Conservation (phyloP, 2,888 invertebrate genomes). For the Zootermopsis nevadensis region DNA sequence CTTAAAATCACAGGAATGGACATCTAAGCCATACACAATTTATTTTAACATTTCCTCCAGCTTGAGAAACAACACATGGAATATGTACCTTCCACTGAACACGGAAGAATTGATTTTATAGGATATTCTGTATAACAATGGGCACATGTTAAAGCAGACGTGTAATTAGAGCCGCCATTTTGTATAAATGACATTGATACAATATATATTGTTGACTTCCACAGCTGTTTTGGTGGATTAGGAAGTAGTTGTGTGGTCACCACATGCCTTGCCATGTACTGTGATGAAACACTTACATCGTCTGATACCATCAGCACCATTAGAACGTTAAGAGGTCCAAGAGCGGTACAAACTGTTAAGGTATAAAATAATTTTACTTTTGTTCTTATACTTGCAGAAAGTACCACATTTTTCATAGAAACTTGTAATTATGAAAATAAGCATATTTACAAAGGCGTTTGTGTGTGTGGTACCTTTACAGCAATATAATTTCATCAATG, state of each 20-base stretch:
- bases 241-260: neutral
- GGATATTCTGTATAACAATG: too few relatives aligned
- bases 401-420: neutral
- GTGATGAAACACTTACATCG: neutral
- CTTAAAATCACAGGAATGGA: too few relatives aligned
- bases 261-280: neutral
- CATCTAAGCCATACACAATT: too few relatives aligned
- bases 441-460: constrained; percentile 5
- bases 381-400: too few relatives aligned
- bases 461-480: neutral
- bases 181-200: too few relatives aligned
- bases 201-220: neutral
- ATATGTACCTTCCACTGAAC: too few relatives aligned
- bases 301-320: neutral
- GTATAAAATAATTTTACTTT: neutral
- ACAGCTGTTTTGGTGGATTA: neutral
- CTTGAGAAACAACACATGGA: too few relatives aligned
- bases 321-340: neutral
- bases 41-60: too few relatives aligned
- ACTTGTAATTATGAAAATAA: neutral
- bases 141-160: too few relatives aligned
- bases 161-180: too few relatives aligned
- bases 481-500: constrained; percentile 5
- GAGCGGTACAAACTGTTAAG: neutral
- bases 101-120: too few relatives aligned